These are phyloP conservation scores for Chrysolina haemoptera DNA, from an alignment of 2,888 invertebrate species.

Conservation along the genomic window DNA sequence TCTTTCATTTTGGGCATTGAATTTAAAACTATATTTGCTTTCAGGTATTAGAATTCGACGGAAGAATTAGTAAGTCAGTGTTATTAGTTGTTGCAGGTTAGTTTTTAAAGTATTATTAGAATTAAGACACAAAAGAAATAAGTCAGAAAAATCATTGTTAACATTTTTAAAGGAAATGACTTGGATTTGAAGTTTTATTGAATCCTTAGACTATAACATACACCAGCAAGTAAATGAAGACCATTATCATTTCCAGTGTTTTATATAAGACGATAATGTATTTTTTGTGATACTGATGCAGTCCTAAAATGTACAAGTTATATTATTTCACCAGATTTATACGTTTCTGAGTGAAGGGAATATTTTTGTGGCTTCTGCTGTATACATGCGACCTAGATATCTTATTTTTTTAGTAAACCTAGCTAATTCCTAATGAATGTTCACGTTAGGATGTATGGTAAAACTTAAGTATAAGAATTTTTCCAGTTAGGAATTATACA, in stretches of 20 bases:
- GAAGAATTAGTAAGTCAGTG: slow-evolving; percentile 50
- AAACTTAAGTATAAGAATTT: no score
- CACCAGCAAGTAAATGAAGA: slow-evolving; percentile 38
- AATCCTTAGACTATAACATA: slow-evolving; percentile 29
- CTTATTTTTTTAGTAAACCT: neutral
- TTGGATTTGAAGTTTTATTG: slow-evolving; percentile 14
- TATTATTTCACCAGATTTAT: neutral
- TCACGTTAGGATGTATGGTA: neutral
- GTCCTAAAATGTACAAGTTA: neutral
- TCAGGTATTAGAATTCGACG: slow-evolving; percentile 44
- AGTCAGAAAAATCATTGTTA: slow-evolving; percentile 30
- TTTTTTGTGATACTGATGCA: neutral
- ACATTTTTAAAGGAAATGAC: slow-evolving; percentile 31
- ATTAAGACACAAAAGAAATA: slow-evolving; percentile 19
- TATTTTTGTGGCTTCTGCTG: neutral
- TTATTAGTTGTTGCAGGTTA: slow-evolving; percentile 55
- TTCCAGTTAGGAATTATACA: no score
- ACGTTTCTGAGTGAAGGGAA: neutral
- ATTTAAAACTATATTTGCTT: slow-evolving; percentile 11
- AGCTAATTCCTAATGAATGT: neutral
- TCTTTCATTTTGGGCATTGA: neutral
- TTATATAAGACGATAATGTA: neutral
- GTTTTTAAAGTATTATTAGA: slow-evolving; percentile 38
- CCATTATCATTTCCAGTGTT: slow-evolving; percentile 29
- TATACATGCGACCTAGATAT: neutral